Percentiles rank a stretch among this genome's conserved stretches.
phyloP scores from a whole-genome alignment of 64 coral and sea anemone genomes.

The Stichodactyla mertensii region DNA sequence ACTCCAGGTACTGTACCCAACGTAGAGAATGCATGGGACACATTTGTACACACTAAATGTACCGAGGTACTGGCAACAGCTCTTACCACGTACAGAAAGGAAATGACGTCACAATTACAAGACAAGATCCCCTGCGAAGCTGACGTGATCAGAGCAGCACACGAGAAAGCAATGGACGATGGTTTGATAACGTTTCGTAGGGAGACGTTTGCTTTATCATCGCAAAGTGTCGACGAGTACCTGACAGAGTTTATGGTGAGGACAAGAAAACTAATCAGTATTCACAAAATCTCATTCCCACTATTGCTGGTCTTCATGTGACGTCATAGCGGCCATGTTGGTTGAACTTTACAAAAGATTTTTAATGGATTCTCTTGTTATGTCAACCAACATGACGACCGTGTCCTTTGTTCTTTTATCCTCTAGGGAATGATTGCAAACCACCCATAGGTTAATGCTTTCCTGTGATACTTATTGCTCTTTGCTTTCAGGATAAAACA shows the following conservation, averaged over 20 bases:
- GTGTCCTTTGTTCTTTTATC: too few species aligned
- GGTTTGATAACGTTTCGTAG: conserved; percentile 16
- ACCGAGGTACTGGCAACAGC: conserved; percentile 27
- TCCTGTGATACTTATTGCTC: neutral
- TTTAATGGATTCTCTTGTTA: too few species aligned
- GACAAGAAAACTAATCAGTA: neutral
- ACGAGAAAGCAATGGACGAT: conserved; percentile 33
- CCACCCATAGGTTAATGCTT: neutral
- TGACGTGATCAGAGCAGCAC: conserved; percentile 42
- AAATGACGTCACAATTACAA: conserved; percentile 35
- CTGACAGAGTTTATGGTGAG: conserved; percentile 51
- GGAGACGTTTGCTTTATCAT: conserved; percentile 44
- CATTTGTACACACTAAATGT: conserved; percentile 60
- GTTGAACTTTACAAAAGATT: too few species aligned
- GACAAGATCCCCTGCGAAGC: conserved; percentile 42
- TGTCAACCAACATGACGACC: too few species aligned
- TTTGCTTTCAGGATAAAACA: neutral
- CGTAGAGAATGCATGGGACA: conserved; percentile 62
- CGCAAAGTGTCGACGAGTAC: conserved; percentile 40
- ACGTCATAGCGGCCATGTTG: too few species aligned
- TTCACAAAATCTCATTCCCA: neutral
- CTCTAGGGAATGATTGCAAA: too few species aligned
- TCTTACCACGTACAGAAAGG: conserved; percentile 19
- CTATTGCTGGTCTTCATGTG: too few species aligned
- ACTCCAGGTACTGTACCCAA: conserved; percentile 73